Percentiles rank a stretch among this genome's conserved stretches.
phyloP scores from a whole-genome alignment of 2,113 vertebrate genomes.

The Sisor rabdophorus region DNA sequence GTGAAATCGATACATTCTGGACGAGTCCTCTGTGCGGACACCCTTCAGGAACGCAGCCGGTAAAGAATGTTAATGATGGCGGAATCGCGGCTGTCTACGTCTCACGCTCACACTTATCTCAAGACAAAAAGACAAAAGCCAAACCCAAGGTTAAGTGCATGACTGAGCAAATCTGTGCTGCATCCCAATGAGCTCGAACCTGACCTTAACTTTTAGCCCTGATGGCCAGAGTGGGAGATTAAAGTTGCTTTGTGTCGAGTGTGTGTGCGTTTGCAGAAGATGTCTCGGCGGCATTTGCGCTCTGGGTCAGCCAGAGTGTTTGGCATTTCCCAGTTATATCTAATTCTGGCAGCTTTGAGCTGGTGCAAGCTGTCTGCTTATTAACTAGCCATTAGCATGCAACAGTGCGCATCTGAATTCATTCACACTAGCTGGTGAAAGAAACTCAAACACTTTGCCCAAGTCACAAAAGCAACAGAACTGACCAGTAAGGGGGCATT shows the following conservation, averaged over 20 bases:
- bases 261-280: not conserved
- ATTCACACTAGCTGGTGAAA: not conserved
- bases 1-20: slow-evolving; percentile 32
- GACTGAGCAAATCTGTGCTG: slow-evolving; percentile 53
- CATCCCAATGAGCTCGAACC: slow-evolving; percentile 62
- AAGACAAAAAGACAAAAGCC: slow-evolving; percentile 42
- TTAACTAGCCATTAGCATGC: slow-evolving; percentile 34
- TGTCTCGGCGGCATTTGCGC: not conserved
- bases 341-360: slow-evolving; percentile 49
- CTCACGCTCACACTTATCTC: slow-evolving; percentile 14
- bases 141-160: slow-evolving; percentile 66
- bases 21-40: slow-evolving; percentile 45
- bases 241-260: slow-evolving; percentile 19
- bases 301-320: slow-evolving; percentile 44
- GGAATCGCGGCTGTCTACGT: slow-evolving; percentile 43
- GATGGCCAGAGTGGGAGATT: slow-evolving; percentile 12
- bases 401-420: not conserved
- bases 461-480: not conserved
- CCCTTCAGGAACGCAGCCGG: slow-evolving; percentile 63
- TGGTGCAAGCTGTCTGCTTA: slow-evolving; percentile 38
- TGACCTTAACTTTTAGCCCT: slow-evolving; percentile 53
- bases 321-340: slow-evolving; percentile 50
- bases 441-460: not conserved
- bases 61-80: slow-evolving; percentile 66
- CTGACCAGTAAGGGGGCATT: not conserved